Evolutionary conservation across 2,888 invertebrate genomes (phyloP).

Genomic region (Polydrusus cervinus): DNA sequence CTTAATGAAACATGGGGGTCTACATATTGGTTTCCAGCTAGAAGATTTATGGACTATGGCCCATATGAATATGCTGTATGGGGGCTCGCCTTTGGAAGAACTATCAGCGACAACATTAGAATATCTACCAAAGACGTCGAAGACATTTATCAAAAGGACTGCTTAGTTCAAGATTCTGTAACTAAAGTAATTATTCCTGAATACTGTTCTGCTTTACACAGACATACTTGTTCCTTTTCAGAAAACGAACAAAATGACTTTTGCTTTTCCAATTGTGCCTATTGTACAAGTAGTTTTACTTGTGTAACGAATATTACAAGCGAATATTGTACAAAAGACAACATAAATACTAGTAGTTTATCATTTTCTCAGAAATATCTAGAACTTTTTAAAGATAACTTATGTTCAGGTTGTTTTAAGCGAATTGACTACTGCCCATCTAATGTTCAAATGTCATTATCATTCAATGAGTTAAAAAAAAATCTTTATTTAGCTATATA

Average conservation of each 20-base stretch:
- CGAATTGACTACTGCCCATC: not conserved
- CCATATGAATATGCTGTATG: constrained; percentile 58
- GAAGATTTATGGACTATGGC: constrained; percentile 56
- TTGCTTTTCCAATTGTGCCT: constrained; percentile 58
- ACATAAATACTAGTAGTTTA: not conserved
- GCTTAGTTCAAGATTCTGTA: constrained; percentile 48
- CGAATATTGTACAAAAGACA: not conserved
- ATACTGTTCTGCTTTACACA: constrained; percentile 51
- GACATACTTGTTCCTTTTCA: constrained; percentile 51
- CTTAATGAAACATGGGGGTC: constrained; percentile 25
- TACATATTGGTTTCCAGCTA: constrained; percentile 62
- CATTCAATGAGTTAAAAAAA: constrained; percentile 58
- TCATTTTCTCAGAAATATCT: not conserved
- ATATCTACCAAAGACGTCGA: constrained; percentile 26
- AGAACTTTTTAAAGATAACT: not conserved
- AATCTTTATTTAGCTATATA: constrained; percentile 73
- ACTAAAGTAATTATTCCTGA: constrained; percentile 50
- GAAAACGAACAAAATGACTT: constrained; percentile 48
- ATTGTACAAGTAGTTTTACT: constrained; percentile 17
- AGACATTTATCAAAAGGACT: constrained; percentile 58
- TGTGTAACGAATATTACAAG: constrained; percentile 21
- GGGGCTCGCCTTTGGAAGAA: constrained; percentile 58
- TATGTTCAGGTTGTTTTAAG: constrained; percentile 21
- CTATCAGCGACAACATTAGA: constrained; percentile 31
- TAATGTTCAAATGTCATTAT: constrained; percentile 57